phyloP scores from a whole-genome alignment of 2,797 vertebrate genomes.

The Squalus acanthias region DNA sequence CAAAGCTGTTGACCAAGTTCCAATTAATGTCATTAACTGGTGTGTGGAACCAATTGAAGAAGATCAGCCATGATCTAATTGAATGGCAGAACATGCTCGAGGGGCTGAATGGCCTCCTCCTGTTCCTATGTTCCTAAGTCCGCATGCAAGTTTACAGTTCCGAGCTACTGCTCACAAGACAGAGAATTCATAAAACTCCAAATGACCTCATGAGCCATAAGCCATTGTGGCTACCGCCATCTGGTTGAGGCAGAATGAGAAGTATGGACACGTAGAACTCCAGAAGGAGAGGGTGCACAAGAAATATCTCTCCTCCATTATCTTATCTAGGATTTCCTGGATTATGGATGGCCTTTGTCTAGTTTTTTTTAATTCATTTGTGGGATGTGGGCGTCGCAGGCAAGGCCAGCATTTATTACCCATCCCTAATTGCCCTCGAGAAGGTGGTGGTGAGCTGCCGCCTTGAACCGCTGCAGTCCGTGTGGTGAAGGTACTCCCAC shows the following conservation, averaged over 20 bases:
- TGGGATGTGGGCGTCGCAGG: no score
- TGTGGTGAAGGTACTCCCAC: no score
- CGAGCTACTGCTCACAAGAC: no score
- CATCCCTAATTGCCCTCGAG: no score
- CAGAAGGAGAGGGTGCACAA: background rate
- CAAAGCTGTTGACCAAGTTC: background rate
- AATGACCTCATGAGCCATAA: background rate
- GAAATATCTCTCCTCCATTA: background rate
- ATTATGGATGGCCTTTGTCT: background rate
- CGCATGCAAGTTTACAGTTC: background rate
- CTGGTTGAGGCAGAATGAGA: background rate
- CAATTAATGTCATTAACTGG: background rate
- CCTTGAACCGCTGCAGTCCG: no score
- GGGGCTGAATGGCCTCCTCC: background rate
- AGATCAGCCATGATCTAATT: background rate
- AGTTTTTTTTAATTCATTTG: no score
- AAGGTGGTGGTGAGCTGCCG: no score
- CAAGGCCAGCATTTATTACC: no score
- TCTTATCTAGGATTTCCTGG: background rate
- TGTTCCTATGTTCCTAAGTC: background rate
- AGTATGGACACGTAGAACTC: background rate
- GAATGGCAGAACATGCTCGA: background rate
- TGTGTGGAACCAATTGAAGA: background rate
- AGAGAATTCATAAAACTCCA: background rate
- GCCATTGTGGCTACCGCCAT: background rate